These are phyloP conservation scores for Agonopterix subpropinquella DNA, from an alignment of 2,888 invertebrate genomes.

Conservation along the genomic window DNA sequence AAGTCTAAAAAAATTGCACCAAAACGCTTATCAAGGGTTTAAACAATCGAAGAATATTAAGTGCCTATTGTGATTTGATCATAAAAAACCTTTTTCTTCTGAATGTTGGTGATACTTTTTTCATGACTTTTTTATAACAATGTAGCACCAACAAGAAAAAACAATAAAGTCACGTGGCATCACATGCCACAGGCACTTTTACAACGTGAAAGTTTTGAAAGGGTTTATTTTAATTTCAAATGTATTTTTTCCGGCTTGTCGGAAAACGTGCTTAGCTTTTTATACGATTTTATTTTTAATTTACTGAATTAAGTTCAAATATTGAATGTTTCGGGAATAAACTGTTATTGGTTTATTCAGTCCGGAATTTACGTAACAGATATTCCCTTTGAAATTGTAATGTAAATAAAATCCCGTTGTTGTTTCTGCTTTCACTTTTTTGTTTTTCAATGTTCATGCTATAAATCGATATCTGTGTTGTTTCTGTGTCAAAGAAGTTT, in stretches of 20 bases:
- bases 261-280: slow-evolving; percentile 6
- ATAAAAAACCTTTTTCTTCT: slow-evolving; percentile 30
- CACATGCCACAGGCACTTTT: slow-evolving; percentile 25
- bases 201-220: slow-evolving; percentile 34
- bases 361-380: too few species aligned
- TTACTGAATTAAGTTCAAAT: slow-evolving; percentile 7
- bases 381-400: too few species aligned
- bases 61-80: slow-evolving; percentile 47
- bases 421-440: too few species aligned
- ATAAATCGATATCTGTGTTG: too few species aligned
- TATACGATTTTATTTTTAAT: slow-evolving; percentile 36
- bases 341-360: too few species aligned
- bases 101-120: background rate
- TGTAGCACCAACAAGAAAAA: slow-evolving; percentile 27
- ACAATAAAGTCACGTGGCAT: slow-evolving; percentile 50
- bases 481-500: too few species aligned
- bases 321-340: too few species aligned
- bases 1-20: slow-evolving; percentile 45
- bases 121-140: slow-evolving; percentile 43
- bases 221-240: too few species aligned
- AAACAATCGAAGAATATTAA: slow-evolving; percentile 61
- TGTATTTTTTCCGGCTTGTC: slow-evolving; percentile 15
- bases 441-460: too few species aligned
- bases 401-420: too few species aligned
- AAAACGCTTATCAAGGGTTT: slow-evolving; percentile 43